Evolutionary conservation across 2,797 vertebrate species (phyloP), one percentile per base, ranked within the genome.

Genomic region (Tragopan temminckii): DNA sequence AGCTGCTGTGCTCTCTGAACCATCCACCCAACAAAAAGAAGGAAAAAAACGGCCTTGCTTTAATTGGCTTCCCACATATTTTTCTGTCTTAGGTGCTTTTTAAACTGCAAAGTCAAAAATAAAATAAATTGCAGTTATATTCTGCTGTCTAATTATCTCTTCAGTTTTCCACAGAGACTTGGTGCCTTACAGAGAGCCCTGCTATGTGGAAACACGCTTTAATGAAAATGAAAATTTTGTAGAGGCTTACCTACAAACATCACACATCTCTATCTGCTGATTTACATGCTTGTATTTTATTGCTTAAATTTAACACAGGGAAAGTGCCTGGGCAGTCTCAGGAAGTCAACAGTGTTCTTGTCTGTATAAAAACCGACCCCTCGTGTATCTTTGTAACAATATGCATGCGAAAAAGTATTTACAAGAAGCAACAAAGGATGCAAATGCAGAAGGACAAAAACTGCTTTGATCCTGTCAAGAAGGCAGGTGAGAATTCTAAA

Each of bases 1-100:
- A 95, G 95, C 90, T 86, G 72, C 85, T 62, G 80, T 80, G 83
- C 79, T 96, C 79, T 85, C 88, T 86, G 85, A 97, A 90, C 91
- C 82, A 40, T 70, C 75, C 84, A 75, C 68, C 42, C 69, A 85
- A 95, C 61, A 92, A 91, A 96, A 94, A 77, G 36, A 21, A 75
- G 8, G 24, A 0, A 11, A 13, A n/a, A 91, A 91, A 24, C 3
- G 35, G 35, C 66, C 46, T 90, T 48, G 57, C 67, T 93, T 94
- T 91, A 96, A 93, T 92, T 90, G 84, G 43, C 43, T 94, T 88
- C 86, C 68, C 53, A 88, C 11, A 18, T 91, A 58, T 79, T 89
- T 86, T 94, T 79, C 40, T 85, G 69, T 84, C 83, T 85, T 80
- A 80, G 45, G 33, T 84, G 55, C 14, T 88, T 94, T 91, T 91